Percentiles rank a stretch among this genome's conserved stretches.
These are phyloP conservation scores for Sebastes elongatus DNA, from an alignment of 2,797 vertebrate genomes.

Conservation along the genomic window DNA sequence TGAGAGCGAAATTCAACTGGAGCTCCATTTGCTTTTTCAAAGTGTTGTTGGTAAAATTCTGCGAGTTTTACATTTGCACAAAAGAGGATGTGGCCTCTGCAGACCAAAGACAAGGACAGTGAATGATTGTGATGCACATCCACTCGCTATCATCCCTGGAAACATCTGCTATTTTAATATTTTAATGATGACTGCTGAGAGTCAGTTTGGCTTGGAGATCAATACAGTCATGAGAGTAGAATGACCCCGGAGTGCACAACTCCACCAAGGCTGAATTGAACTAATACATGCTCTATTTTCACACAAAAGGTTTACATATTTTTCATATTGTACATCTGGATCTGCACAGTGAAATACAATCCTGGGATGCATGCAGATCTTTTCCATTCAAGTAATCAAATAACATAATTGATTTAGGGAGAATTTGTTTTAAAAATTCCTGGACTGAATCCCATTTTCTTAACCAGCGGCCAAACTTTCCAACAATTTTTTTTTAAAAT, in stretches of 20 bases:
- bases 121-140: background rate
- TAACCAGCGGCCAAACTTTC: no score
- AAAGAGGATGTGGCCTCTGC: background rate
- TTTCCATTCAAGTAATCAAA: background rate
- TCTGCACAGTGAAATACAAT: background rate
- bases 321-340: background rate
- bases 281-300: background rate
- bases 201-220: background rate
- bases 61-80: background rate
- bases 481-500: rapidly evolving
- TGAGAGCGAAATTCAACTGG: no score
- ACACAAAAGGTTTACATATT: background rate
- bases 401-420: background rate
- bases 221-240: background rate
- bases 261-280: background rate
- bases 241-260: background rate
- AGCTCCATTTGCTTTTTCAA: background rate
- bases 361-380: background rate
- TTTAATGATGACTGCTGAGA: background rate
- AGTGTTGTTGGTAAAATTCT: background rate
- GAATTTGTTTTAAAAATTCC: background rate
- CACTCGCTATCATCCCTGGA: background rate
- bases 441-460: background rate
- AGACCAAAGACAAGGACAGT: background rate
- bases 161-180: background rate